A percentile compares a stretch with the other conserved stretches of the same genome.
Conservation (phyloP, 2,888 invertebrate species). For the Megamerina dolium region DNA sequence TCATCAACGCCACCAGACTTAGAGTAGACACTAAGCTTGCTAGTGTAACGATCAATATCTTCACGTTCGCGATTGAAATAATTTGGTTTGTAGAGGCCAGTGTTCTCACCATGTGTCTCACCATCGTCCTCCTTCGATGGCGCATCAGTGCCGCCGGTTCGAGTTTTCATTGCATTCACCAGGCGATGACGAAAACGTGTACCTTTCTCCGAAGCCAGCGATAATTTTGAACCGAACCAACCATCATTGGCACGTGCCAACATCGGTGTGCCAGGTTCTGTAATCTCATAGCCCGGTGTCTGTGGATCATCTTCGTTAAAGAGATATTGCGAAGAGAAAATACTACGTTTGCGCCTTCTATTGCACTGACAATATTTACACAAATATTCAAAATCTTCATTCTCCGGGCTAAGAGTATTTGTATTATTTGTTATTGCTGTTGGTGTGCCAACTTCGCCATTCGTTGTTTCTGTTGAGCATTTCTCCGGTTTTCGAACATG, state of each 20-base stretch:
- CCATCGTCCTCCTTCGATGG: slow-evolving; percentile 11
- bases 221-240: slow-evolving; percentile 43
- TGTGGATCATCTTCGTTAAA: slow-evolving; percentile 58
- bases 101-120: slow-evolving; percentile 14
- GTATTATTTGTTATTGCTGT: neutral
- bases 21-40: slow-evolving; percentile 39
- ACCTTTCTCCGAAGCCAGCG: slow-evolving; percentile 33
- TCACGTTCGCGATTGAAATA: slow-evolving; percentile 58
- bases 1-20: slow-evolving; percentile 28
- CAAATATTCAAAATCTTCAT: slow-evolving; percentile 32
- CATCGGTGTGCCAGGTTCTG: slow-evolving; percentile 63
- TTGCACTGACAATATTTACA: slow-evolving; percentile 40
- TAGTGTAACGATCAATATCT: slow-evolving; percentile 40
- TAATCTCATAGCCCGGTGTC: slow-evolving; percentile 61
- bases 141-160: slow-evolving; percentile 14
- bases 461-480: neutral
- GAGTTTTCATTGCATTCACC: slow-evolving; percentile 24
- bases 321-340: slow-evolving; percentile 44
- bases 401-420: neutral
- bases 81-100: slow-evolving; percentile 44
- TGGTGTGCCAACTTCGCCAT: neutral
- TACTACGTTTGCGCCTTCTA: slow-evolving; percentile 32
- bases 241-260: slow-evolving; percentile 51
- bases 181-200: slow-evolving; percentile 23
- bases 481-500: slow-evolving; percentile 54